A percentile compares a stretch with the other conserved stretches of the same genome.
These are phyloP conservation scores for Antechinus stuartii DNA, from an alignment of 2,113 vertebrate species.

Conservation along the genomic window DNA sequence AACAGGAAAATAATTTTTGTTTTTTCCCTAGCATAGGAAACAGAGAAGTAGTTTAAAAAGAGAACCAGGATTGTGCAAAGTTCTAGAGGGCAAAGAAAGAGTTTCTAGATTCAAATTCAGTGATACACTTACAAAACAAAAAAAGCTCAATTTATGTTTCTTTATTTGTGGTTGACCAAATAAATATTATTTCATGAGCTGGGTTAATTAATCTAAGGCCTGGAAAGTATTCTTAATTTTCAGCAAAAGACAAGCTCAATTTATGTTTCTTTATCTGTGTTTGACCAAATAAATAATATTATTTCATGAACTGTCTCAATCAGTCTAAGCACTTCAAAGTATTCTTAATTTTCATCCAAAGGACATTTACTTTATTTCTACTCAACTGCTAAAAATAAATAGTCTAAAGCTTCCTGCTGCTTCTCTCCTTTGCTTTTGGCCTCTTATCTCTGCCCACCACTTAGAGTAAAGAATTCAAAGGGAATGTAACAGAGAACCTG, in stretches of 20 bases:
- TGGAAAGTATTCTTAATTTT: conserved; percentile 34
- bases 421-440: not conserved
- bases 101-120: not conserved
- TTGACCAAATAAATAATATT: conserved; percentile 58
- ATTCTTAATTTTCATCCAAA: conserved; percentile 32
- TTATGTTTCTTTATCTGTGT: too few relatives aligned
- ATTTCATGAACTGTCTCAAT: conserved; percentile 34
- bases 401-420: not conserved
- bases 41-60: not conserved
- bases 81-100: not conserved
- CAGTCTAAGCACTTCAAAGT: conserved; percentile 51
- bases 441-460: not conserved
- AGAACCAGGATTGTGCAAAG: not conserved
- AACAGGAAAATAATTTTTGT: not conserved
- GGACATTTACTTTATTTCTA: not conserved
- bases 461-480: not conserved
- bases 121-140: not conserved
- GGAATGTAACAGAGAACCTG: conserved; percentile 34
- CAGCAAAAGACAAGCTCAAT: not conserved
- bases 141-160: not conserved
- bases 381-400: conserved; percentile 4
- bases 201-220: conserved; percentile 57
- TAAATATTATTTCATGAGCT: conserved; percentile 55
- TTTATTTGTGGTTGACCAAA: conserved; percentile 3
- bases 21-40: not conserved